Evolutionary conservation across 1,140 invertebrate genomes (phyloP).

Genomic region (Platorchestia sp.): DNA sequence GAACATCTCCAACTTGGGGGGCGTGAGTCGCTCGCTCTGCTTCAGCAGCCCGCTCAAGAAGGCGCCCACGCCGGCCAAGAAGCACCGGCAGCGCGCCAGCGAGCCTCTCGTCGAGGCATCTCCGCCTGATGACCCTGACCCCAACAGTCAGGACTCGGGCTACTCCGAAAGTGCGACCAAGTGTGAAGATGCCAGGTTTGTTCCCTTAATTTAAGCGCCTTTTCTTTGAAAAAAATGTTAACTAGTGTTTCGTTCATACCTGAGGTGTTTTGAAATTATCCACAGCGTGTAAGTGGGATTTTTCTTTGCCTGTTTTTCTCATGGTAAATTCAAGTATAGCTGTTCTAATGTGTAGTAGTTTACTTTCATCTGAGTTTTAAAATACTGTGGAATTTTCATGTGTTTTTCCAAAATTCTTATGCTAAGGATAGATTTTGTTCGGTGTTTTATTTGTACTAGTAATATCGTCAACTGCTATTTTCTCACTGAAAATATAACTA

Average conservation of each 20-base stretch:
- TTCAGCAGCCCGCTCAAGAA: constrained; percentile 44
- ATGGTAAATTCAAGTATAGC: neutral
- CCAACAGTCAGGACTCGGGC: constrained; percentile 77
- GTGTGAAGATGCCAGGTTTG: constrained; percentile 66
- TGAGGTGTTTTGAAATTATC: neutral
- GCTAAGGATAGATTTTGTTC: too few relatives aligned
- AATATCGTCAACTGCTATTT: neutral
- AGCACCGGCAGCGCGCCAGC: constrained; percentile 3
- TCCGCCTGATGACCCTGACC: constrained; percentile 73
- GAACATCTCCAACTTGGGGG: constrained; percentile 25
- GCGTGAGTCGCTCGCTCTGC: constrained; percentile 16
- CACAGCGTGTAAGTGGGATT: neutral
- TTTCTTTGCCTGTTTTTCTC: neutral
- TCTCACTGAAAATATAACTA: neutral
- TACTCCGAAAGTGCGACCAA: constrained; percentile 71
- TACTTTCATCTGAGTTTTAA: neutral
- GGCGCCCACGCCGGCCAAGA: constrained; percentile 19
- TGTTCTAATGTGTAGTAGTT: neutral
- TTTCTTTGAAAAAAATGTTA: neutral
- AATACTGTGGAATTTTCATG: neutral
- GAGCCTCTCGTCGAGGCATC: constrained; percentile 56
- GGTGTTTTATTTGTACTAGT: too few relatives aligned
- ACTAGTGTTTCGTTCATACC: neutral
- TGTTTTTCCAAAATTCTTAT: neutral
- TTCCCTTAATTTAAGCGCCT: neutral